Percentiles rank a stretch among this genome's conserved stretches.
These are phyloP conservation scores for Xenentodon cancila DNA, from an alignment of 2,797 vertebrate genomes.

Conservation along the genomic window DNA sequence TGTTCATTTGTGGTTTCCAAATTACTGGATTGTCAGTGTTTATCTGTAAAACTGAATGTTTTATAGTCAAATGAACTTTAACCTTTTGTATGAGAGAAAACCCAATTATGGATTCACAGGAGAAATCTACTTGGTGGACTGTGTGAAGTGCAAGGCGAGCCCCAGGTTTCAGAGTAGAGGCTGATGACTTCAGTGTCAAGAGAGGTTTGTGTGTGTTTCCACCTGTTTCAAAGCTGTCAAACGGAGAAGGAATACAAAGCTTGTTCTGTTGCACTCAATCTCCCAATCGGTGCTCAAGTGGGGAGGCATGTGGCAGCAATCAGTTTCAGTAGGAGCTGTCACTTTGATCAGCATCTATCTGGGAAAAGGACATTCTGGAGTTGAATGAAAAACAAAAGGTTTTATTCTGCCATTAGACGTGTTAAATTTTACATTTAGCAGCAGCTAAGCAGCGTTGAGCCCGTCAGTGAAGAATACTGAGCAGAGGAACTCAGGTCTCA, in stretches of 20 bases:
- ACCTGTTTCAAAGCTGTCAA: no score
- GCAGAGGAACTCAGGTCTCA: no score
- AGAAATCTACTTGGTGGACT: conserved; percentile 10
- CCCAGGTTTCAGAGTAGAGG: conserved; percentile 23
- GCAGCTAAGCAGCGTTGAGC: conserved; percentile 10
- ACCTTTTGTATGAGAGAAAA: conserved; percentile 33
- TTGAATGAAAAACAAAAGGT: not conserved
- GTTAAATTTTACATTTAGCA: conserved; percentile 7
- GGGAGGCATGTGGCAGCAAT: conserved; percentile 53
- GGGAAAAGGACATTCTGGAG: not conserved
- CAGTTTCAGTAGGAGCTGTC: conserved; percentile 35
- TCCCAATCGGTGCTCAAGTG: conserved; percentile 60
- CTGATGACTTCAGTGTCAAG: conserved; percentile 16
- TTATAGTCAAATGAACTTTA: conserved; percentile 34
- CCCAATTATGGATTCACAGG: conserved; percentile 35
- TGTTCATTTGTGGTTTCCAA: conserved; percentile 11
- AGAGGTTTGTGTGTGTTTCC: no score
- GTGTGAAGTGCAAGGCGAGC: conserved; percentile 34
- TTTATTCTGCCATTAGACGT: not conserved
- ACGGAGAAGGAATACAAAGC: conserved; percentile 15
- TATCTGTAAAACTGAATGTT: conserved; percentile 45
- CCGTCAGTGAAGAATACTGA: not conserved
- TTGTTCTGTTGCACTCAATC: conserved; percentile 41
- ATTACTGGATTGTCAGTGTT: conserved; percentile 20
- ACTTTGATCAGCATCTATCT: conserved; percentile 5